These are phyloP conservation scores for Nematostella vectensis DNA, from an alignment of 92 coral and sea anemone genomes.

Conservation along the genomic window DNA sequence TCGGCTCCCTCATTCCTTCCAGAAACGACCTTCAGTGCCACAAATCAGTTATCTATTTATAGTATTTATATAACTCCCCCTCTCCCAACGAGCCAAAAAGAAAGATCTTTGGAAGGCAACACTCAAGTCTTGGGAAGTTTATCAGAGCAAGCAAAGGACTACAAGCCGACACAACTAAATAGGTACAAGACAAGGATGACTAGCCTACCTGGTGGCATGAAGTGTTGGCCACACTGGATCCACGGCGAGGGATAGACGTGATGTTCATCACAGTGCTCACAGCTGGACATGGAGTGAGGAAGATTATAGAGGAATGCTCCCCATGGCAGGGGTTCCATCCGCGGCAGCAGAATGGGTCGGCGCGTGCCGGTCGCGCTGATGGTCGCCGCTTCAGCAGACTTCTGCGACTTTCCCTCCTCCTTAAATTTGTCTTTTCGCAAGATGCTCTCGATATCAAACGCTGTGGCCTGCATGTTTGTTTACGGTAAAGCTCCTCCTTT, in stretches of 20 bases:
- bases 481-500: not conserved
- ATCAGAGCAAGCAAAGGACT: too few species aligned
- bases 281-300: slow-evolving; percentile 27
- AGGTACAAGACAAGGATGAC: too few species aligned
- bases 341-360: slow-evolving; percentile 69
- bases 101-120: too few species aligned
- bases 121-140: too few species aligned
- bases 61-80: too few species aligned
- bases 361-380: slow-evolving; percentile 26
- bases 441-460: slow-evolving; percentile 67
- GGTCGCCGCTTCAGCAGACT: slow-evolving; percentile 6
- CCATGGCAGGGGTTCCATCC: slow-evolving; percentile 59
- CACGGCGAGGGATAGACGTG: slow-evolving; percentile 38
- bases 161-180: too few species aligned
- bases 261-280: slow-evolving; percentile 35
- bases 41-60: too few species aligned
- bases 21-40: too few species aligned
- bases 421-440: slow-evolving; percentile 37
- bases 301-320: slow-evolving; percentile 24
- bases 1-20: too few species aligned
- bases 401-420: slow-evolving; percentile 13
- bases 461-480: slow-evolving; percentile 52
- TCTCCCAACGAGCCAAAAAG: too few species aligned
- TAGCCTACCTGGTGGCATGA: slow-evolving; percentile 53
- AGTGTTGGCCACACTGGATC: slow-evolving; percentile 48